These are phyloP conservation scores for Pontoporia blainvillei DNA, from an alignment of 2,113 vertebrate genomes.

Conservation along the genomic window DNA sequence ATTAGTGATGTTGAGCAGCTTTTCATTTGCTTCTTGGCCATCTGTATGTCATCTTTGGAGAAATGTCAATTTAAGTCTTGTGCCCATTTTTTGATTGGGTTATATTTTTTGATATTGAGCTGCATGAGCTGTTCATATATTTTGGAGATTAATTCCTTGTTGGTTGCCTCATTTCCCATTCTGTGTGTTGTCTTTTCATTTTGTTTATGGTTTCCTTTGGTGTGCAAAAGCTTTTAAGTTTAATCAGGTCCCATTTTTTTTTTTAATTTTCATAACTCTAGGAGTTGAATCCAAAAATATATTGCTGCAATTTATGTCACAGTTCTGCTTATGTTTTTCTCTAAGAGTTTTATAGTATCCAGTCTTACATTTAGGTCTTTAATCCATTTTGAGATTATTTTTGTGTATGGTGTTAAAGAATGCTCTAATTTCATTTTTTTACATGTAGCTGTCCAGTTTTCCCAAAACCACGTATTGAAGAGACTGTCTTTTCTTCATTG, in stretches of 20 bases:
- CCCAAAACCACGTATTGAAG: background rate
- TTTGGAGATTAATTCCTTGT: too few species aligned
- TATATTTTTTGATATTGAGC: too few species aligned
- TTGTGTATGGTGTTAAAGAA: background rate
- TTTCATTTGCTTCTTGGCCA: too few species aligned
- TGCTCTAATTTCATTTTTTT: background rate
- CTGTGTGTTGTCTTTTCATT: background rate
- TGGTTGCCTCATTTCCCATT: too few species aligned
- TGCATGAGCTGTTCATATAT: too few species aligned
- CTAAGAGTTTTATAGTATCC: background rate
- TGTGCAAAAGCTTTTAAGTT: background rate
- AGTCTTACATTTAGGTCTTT: background rate
- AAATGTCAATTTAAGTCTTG: too few species aligned
- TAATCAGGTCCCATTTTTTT: background rate
- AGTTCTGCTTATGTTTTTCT: background rate
- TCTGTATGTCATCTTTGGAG: too few species aligned
- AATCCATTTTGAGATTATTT: background rate
- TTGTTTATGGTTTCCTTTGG: background rate
- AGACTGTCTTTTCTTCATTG: background rate
- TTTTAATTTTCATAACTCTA: background rate
- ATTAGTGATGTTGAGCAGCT: too few species aligned
- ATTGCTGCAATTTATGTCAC: background rate
- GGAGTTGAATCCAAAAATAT: background rate
- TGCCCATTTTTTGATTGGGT: too few species aligned
- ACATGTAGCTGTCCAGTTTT: background rate